Evolutionary conservation across 2,888 invertebrate species (phyloP), one percentile per base, ranked within the genome.

Genomic region (Halocaridina rubra): DNA sequence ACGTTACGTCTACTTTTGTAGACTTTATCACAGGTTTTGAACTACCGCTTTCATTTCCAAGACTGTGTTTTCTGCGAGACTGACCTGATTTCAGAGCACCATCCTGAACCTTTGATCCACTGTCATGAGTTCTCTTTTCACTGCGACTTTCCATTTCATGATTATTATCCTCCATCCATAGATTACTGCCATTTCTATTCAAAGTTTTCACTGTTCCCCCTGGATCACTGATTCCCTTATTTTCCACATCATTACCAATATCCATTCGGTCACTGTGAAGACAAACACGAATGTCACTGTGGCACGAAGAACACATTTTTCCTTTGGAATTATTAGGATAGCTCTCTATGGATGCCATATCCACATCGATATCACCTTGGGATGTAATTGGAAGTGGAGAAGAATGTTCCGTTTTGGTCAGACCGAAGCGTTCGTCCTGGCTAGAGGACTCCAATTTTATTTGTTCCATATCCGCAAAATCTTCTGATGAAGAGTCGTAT

Each of bases 1-100:
- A 80, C 10, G 82, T 81, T 61, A 82, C 69, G 8, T 82, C 82
- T 30, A 81, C 86, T 32, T 86, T 86, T 39, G 82, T 81, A 33
- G 82, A 82, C 53, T 86, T 86, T 30, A 79, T 46, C 22, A 61
- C 46, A 46, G 46, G 16, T 46, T 46, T 10, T 46, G 46, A 46
- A 2, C 13, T 16, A 13, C 46, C 46, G 16, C 74, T 33, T 16
- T 77, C 77, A 7, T 81, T 77, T 5, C 79, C 59, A 7, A 82
- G 75, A 19, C 82, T 82, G 53, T 86, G 80, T 32, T 86, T 86
- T 10, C 86, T 61, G 22, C 82, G 81, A 32, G 30, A 78, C 24
- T 72, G 39, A 22, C 72, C 39, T 16, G 72, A 10, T 57, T 85
- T 80, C 19, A 71, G 32, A 32, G 27, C 78, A 30, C 30, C 2